Conservation (phyloP, 2,797 vertebrate species). For the Gymnocypris eckloni region DNA sequence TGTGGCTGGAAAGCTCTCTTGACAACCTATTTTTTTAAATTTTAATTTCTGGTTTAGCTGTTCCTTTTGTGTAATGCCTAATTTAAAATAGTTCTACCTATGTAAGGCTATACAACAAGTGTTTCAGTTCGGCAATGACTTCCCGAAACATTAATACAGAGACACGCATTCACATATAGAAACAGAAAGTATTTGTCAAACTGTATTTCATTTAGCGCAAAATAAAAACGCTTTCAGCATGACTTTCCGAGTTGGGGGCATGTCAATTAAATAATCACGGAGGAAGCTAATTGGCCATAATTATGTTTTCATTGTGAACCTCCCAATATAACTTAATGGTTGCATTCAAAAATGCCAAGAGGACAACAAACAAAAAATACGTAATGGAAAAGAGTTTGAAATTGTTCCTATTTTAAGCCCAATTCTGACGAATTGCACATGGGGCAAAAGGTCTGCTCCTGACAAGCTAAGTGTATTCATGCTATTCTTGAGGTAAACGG, state of each 20-base stretch:
- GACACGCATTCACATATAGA: neutral
- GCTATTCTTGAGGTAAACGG: conserved; percentile 24
- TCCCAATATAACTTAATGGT: neutral
- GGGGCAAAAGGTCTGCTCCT: neutral
- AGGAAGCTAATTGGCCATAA: neutral
- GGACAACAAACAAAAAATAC: neutral
- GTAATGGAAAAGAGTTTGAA: conserved; percentile 3
- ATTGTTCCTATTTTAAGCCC: neutral
- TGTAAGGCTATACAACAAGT: conserved; percentile 3
- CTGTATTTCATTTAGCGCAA: neutral
- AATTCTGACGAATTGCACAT: conserved; percentile 3
- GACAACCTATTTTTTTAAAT: neutral
- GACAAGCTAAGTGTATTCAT: conserved; percentile 31
- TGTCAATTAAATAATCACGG: neutral
- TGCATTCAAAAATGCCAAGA: neutral
- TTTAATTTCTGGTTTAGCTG: neutral
- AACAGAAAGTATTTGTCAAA: neutral
- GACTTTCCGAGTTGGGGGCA: neutral
- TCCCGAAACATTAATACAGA: neutral
- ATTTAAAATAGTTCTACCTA: conserved; percentile 15
- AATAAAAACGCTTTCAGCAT: neutral
- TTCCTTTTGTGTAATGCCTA: neutral
- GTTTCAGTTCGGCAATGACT: conserved; percentile 1
- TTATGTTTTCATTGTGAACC: neutral
- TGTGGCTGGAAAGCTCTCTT: neutral